These are phyloP conservation scores for Falco novaeseelandiae DNA, from an alignment of 2,797 vertebrate species.

Conservation along the genomic window DNA sequence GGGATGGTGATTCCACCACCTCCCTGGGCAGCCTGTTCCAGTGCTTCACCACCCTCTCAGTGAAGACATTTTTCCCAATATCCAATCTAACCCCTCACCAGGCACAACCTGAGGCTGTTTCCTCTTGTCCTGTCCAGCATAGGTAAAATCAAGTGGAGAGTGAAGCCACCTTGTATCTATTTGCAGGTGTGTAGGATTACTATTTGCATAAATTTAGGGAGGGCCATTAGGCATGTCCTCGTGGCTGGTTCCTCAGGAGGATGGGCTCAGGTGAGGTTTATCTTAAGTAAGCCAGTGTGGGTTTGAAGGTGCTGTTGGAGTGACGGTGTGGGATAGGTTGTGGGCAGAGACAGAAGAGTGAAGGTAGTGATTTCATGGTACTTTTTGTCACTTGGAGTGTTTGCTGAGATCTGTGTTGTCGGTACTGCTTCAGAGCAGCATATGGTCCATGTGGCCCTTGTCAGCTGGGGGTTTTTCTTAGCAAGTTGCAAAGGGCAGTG, in stretches of 20 bases:
- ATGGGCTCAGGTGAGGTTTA: background rate
- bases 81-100: too few species aligned
- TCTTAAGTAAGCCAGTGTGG: background rate
- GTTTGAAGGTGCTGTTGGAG: background rate
- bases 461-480: background rate
- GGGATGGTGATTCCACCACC: too few species aligned
- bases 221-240: background rate
- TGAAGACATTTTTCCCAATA: too few species aligned
- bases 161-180: background rate
- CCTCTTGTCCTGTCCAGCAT: background rate
- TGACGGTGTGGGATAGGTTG: background rate
- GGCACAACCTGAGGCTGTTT: too few species aligned
- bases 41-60: too few species aligned
- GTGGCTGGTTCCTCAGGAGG: background rate
- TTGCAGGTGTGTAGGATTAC: background rate
- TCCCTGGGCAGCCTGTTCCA: too few species aligned
- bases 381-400: background rate
- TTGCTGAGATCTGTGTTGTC: background rate
- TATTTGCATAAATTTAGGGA: background rate
- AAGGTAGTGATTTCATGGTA: background rate
- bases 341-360: background rate
- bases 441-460: background rate
- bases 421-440: background rate
- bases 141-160: background rate
- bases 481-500: background rate